A percentile compares a stretch with the other conserved stretches of the same genome.
These are phyloP conservation scores for Cryptoblepharus egeriae DNA, from an alignment of 2,797 vertebrate species.

Conservation along the genomic window DNA sequence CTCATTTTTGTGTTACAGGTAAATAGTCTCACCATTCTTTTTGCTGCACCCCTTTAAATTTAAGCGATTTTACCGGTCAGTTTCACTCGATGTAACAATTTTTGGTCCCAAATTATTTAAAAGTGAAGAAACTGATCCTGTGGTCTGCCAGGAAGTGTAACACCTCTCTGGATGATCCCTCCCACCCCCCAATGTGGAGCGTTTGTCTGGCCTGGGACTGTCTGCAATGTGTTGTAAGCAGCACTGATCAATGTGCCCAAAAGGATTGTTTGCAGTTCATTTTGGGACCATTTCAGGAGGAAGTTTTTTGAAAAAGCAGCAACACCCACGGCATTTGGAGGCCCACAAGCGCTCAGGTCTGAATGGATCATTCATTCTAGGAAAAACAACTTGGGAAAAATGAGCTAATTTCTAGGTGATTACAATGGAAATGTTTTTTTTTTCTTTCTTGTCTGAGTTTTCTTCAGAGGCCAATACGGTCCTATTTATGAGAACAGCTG, in stretches of 20 bases:
- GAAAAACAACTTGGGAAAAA: conserved; percentile 59
- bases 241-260: conserved; percentile 8
- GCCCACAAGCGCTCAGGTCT: conserved; percentile 51
- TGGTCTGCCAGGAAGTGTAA: conserved; percentile 40
- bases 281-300: conserved; percentile 46
- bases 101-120: conserved; percentile 48
- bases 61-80: conserved; percentile 48
- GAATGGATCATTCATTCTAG: conserved; percentile 55
- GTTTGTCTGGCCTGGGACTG: neutral
- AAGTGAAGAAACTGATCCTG: conserved; percentile 47
- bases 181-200: conserved; percentile 30
- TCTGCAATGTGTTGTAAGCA: conserved; percentile 2
- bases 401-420: conserved; percentile 68
- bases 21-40: conserved; percentile 60
- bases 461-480: conserved; percentile 55
- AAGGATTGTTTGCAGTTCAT: conserved; percentile 40
- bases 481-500: conserved; percentile 50
- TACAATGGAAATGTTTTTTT: conserved; percentile 62
- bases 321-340: conserved; percentile 38
- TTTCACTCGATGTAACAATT: neutral
- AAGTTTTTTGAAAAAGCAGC: conserved; percentile 35
- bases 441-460: conserved; percentile 58
- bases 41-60: conserved; percentile 53
- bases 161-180: conserved; percentile 15
- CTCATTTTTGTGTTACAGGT: conserved; percentile 53